Conservation (phyloP, 53 echinoderm and acorn worm species). For the Astropecten irregularis region DNA sequence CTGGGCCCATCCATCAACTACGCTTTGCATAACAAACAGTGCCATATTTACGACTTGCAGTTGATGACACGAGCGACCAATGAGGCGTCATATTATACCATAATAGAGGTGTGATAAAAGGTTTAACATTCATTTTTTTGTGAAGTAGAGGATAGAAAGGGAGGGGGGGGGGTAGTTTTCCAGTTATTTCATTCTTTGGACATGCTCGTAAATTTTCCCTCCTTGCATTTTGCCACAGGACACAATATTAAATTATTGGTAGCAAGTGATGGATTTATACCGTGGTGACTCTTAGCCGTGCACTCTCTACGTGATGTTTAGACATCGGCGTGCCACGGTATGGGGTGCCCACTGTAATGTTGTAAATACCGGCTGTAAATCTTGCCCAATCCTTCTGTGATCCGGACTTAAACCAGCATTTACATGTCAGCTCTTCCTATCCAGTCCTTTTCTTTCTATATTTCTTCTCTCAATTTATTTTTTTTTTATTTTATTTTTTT, state of each 20-base stretch:
- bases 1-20: conserved; percentile 18
- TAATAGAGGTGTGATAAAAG: conserved; percentile 25
- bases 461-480: neutral
- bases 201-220: conserved; percentile 31
- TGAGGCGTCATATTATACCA: neutral
- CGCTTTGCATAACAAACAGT: conserved; percentile 36
- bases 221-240: neutral
- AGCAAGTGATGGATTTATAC: conserved; percentile 28
- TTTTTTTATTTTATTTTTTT: neutral
- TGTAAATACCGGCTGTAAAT: conserved; percentile 38
- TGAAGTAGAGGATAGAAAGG: too few species aligned
- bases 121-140: conserved; percentile 20
- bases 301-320: conserved; percentile 46
- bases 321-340: too few species aligned
- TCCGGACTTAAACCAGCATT: conserved; percentile 41
- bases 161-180: too few species aligned
- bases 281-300: conserved; percentile 13
- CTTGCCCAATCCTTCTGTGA: conserved; percentile 14
- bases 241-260: conserved; percentile 36
- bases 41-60: conserved; percentile 25
- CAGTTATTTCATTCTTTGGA: neutral
- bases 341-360: too few species aligned
- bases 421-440: conserved; percentile 11
- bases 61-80: conserved; percentile 29
- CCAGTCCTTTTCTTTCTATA: neutral